Evolutionary conservation across 2,113 vertebrate species (phyloP), one percentile per base, ranked within the genome.

Genomic region (Corythoichthys intestinalis): DNA sequence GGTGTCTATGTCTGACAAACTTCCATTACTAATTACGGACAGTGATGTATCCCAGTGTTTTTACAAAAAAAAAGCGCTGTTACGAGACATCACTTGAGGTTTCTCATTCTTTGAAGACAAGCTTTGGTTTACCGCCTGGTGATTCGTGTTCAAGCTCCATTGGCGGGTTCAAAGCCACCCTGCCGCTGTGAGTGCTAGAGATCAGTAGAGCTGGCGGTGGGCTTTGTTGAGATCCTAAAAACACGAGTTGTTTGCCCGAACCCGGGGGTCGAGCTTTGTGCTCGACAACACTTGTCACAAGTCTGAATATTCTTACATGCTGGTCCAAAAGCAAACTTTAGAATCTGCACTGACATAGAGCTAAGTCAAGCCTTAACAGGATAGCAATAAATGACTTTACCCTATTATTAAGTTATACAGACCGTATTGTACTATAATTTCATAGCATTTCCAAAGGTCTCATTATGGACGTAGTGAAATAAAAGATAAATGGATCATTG

Each of bases 81-180:
- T 87, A 77, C 75, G 68, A 71, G 67, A 71, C 28, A 72, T 48
- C 34, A 65, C 70, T 65, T 66, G 47, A 52, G 4, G 28, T 52
- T 76, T 71, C 28, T 62, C 54, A 46, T 3, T 60, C 87, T 85
- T 82, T 86, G 85, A 87, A 85, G 84, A 76, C 71, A 70, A 69
- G 64, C 71, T 75, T 73, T 72, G 82, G 34, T 75, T 78, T 48
- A 76, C 80, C 79, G 74, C 81, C 81, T 67, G 83, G 67, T 71
- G 85, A 73, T 58, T 75, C 61, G 78, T 64, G 44, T 65, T 70
- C 20, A 41, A 63, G 74, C 67, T 70, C 44, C 41, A 44, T 78
- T 65, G 73, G 76, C 69, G 59, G 38, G 79, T 88, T 91, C 86
- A 90, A 89, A 91, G 84, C 78, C 72, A 62, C 73, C 77, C 74